These are phyloP conservation scores for Erythrocercus mccallii DNA, from an alignment of 2,113 vertebrate genomes.

Conservation along the genomic window DNA sequence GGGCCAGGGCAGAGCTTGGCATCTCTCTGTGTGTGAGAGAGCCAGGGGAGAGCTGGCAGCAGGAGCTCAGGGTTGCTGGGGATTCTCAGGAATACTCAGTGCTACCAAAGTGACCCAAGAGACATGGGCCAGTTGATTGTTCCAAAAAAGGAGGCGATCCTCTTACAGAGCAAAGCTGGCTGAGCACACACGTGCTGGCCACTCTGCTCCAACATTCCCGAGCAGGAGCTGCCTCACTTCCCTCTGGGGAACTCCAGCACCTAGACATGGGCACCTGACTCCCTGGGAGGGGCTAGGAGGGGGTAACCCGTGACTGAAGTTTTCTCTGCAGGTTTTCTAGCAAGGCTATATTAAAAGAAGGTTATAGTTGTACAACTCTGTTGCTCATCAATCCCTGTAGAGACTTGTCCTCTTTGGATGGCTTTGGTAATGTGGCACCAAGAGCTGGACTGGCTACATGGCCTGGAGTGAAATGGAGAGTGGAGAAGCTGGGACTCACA, in stretches of 20 bases:
- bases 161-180: not conserved
- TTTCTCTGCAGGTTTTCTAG: conserved; percentile 48
- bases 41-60: not conserved
- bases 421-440: not conserved
- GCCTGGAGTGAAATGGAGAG: not conserved
- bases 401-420: not conserved
- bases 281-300: not conserved
- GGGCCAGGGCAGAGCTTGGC: not conserved
- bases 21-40: not conserved
- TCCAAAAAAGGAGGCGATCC: not conserved
- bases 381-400: conserved; percentile 34
- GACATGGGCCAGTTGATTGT: rapidly evolving
- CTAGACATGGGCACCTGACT: not conserved
- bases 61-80: not conserved
- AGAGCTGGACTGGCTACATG: not conserved
- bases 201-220: not conserved
- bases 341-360: not conserved
- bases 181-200: rapidly evolving
- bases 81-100: not conserved
- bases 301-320: not conserved
- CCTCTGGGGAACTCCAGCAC: not conserved
- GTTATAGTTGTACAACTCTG: not conserved
- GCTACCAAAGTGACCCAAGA: not conserved
- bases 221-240: not conserved
- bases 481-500: not conserved